phyloP scores from a whole-genome alignment of 2,888 invertebrate genomes.

The Sarcophaga variegata region DNA sequence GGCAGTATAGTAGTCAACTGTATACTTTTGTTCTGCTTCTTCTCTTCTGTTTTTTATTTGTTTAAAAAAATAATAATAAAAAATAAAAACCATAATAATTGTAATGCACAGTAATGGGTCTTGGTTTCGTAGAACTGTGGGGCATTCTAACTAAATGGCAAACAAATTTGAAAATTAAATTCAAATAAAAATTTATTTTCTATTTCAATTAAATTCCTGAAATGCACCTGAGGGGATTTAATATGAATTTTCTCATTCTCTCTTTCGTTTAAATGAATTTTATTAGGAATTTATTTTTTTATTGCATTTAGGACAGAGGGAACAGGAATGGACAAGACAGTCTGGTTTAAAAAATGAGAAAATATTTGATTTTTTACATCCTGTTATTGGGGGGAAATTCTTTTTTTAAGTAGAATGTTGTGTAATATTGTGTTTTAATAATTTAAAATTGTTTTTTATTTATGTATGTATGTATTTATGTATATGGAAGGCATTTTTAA shows the following conservation, averaged over 20 bases:
- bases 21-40: neutral
- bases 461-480: too few species aligned
- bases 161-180: conserved; percentile 8
- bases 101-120: neutral
- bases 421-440: too few species aligned
- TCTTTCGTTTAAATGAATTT: neutral
- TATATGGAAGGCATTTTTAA: too few species aligned
- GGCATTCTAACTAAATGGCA: neutral
- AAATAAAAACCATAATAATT: neutral
- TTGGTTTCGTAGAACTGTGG: neutral
- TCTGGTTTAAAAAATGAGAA: neutral
- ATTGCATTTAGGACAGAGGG: neutral
- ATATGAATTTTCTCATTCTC: neutral
- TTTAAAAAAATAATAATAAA: neutral
- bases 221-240: neutral
- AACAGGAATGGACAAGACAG: neutral
- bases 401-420: too few species aligned
- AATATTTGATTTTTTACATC: too few species aligned
- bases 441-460: too few species aligned
- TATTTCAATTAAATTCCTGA: neutral
- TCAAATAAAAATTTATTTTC: conserved; percentile 1
- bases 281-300: neutral
- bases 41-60: too few species aligned
- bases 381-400: too few species aligned
- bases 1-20: neutral